Conservation (phyloP, 2,888 invertebrate genomes). For the Erynnis tages region DNA sequence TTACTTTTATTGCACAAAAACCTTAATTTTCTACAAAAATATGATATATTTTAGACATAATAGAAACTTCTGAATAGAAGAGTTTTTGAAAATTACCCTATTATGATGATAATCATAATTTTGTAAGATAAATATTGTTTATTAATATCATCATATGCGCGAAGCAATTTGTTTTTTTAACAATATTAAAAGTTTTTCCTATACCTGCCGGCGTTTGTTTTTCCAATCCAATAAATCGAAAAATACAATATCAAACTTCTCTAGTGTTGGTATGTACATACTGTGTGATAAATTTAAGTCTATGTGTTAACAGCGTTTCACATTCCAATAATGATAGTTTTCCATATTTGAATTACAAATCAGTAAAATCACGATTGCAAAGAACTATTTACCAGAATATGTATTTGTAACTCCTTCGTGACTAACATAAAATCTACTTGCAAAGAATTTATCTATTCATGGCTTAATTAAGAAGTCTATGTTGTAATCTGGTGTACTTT, state of each 20-base stretch:
- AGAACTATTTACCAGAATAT: slow-evolving; percentile 24
- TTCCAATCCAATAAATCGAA: too few species aligned
- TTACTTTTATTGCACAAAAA: too few species aligned
- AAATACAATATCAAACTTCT: background rate
- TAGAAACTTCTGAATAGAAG: too few species aligned
- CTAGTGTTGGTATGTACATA: background rate
- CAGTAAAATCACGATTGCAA: slow-evolving; percentile 15
- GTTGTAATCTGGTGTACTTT: slow-evolving; percentile 1
- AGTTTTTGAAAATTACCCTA: too few species aligned
- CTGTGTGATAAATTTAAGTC: background rate
- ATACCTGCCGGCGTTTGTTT: too few species aligned
- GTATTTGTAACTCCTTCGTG: slow-evolving; percentile 26
- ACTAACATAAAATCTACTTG: slow-evolving; percentile 7
- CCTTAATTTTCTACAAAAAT: too few species aligned
- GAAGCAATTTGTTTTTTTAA: too few species aligned
- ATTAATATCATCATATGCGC: too few species aligned
- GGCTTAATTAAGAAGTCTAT: slow-evolving; percentile 15
- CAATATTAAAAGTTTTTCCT: too few species aligned
- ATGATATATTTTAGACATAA: too few species aligned
- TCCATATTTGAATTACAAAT: slow-evolving; percentile 20
- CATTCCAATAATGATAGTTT: slow-evolving; percentile 16
- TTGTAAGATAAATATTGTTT: too few species aligned
- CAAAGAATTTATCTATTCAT: slow-evolving; percentile 15
- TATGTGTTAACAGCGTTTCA: slow-evolving; percentile 6
- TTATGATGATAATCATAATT: too few species aligned